These are phyloP conservation scores for Florisuga fusca DNA, from an alignment of 2,797 vertebrate species.

Conservation along the genomic window DNA sequence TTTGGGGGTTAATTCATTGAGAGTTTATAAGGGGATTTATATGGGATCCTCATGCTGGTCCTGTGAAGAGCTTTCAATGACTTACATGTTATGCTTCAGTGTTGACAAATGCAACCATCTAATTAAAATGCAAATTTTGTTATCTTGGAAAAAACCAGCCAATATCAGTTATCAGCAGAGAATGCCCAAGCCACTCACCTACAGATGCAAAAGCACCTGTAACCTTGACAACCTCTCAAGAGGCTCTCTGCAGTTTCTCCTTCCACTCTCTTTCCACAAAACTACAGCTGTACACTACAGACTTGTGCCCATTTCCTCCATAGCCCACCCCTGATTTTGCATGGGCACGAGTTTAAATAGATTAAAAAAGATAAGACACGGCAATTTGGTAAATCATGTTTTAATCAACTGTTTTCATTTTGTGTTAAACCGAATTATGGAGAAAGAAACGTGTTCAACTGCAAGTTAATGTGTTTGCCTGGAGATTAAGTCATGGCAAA, in stretches of 20 bases:
- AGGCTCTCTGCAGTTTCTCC: not conserved
- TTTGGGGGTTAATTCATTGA: not conserved
- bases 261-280: not conserved
- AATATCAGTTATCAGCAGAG: not conserved
- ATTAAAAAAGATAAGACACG: not conserved
- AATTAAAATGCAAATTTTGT: conserved; percentile 49
- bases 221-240: conserved; percentile 2
- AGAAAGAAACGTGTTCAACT: not conserved
- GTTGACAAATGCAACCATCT: conserved; percentile 19
- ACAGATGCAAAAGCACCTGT: not conserved
- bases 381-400: not conserved
- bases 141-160: not conserved
- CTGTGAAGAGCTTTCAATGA: not conserved
- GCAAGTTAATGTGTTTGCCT: not conserved
- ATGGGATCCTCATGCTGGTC: not conserved
- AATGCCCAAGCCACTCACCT: conserved; percentile 17
- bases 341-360: not conserved
- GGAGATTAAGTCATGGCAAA: not conserved
- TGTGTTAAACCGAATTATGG: not conserved
- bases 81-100: not conserved
- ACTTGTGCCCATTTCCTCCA: not conserved
- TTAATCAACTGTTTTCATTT: not conserved
- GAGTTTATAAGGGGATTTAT: not conserved
- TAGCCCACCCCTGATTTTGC: not conserved
- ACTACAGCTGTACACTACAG: not conserved